Evolutionary conservation across 2,797 vertebrate species (phyloP).

Genomic region (Acanthiza pusilla): DNA sequence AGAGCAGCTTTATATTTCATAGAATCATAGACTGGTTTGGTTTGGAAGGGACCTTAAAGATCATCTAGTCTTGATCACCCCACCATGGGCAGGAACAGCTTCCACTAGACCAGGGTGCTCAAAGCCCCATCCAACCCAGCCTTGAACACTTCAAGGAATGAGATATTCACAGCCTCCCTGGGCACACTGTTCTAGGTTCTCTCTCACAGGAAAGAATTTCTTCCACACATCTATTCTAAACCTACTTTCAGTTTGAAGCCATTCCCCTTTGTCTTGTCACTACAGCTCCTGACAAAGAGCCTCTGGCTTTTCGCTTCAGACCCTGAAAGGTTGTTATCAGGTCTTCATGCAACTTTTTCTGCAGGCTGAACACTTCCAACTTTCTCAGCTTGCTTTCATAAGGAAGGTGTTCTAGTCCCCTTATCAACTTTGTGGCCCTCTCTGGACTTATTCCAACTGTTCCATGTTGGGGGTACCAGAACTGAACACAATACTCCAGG

Average conservation of each 20-base stretch:
- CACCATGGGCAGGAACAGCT: not conserved
- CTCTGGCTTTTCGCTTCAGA: not conserved
- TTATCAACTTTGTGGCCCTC: not conserved
- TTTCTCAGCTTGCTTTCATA: not conserved
- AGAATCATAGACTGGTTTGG: not conserved
- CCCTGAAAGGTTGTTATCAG: not conserved
- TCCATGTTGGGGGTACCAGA: not conserved
- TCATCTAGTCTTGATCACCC: not conserved
- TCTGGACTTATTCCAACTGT: not conserved
- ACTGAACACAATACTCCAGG: not conserved
- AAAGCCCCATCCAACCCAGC: not conserved
- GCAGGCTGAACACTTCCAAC: not conserved
- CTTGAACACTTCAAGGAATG: not conserved
- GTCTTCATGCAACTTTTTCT: not conserved
- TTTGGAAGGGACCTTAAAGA: not conserved
- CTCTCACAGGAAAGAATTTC: not conserved
- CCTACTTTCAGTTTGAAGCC: not conserved
- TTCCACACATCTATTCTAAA: not conserved
- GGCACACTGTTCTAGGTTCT: not conserved
- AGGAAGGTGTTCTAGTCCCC: not conserved
- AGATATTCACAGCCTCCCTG: not conserved
- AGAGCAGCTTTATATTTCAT: not conserved
- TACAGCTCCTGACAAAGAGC: not conserved
- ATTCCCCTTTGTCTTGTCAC: not conserved
- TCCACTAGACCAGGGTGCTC: not conserved